Base-by-base conservation (phyloP, 2,113 vertebrate species). In the Gobiocypris rarus region DNA sequence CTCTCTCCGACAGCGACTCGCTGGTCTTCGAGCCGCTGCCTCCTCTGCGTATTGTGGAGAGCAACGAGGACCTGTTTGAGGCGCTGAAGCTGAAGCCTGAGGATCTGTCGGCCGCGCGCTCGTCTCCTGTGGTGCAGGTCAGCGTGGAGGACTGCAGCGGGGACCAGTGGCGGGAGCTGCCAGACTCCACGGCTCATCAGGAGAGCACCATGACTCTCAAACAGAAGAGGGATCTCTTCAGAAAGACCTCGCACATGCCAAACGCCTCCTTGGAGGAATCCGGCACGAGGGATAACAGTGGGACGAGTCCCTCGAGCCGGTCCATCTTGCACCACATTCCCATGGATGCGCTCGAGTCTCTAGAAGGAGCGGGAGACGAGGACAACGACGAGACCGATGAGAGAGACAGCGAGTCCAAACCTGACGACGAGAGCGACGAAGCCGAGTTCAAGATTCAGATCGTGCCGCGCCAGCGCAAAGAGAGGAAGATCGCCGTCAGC, bases 381-480 rank as follows among this genome's bases (percentile, higher is more conserved):
- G 96, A 95, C 80, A 95, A 96, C 10, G 96, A 95, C 0, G 96
- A 98, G 75, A 95, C 95, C 14, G 91, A 94, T 0, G 97, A 99
- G 19, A 95, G 90, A 83, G 96, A 96, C 77, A 91, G 85, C 0
- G 96, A 97, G 11, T 92, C 90, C 74, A 98, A 97, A 88, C 89
- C 86, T 0, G 97, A 96, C 9, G 94, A 96, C 9, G 95, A 97
- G 19, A 92, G 90, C 0, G 97, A 98, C 14, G 98, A 97, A 74
- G 95, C 97, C 0, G 97, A 99, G 86, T 99, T 99, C 88, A 99
- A 97, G 92, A 99, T 99, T 88, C 98, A 99, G 90, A 99, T 99
- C 26, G 96, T 99, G 67, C 97, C 97, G 65, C 94, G 98, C 28
- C 98, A 99, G 86, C 95, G 97, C 70, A 99, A 99, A 79, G 95